Percentiles rank a stretch among this genome's conserved stretches.
Conservation (phyloP, 2,113 vertebrate genomes). For the Pollachius pollachius region DNA sequence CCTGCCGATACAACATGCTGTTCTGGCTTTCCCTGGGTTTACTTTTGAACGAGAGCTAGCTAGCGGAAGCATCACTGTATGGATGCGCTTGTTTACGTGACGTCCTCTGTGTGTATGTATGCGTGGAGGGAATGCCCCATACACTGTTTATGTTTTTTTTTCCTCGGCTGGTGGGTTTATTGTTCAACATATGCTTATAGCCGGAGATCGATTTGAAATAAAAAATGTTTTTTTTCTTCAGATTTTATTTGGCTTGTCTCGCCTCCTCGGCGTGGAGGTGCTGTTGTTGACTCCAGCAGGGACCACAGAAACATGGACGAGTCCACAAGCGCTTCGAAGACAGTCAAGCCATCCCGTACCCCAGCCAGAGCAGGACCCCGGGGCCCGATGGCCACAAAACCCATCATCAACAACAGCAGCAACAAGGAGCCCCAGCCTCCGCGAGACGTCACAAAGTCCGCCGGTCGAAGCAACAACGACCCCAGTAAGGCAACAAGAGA, state of each 20-base stretch:
- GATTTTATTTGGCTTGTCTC: conserved; percentile 30
- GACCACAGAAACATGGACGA: conserved; percentile 86
- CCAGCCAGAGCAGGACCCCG: conserved; percentile 78
- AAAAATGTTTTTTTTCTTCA: conserved; percentile 4
- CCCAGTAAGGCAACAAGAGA: conserved; percentile 75
- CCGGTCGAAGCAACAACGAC: conserved; percentile 71
- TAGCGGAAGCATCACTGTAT: neutral
- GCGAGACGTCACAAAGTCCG: conserved; percentile 73
- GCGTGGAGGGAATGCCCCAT: neutral
- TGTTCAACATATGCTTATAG: no score
- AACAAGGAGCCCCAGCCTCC: conserved; percentile 75
- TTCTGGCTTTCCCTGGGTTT: neutral
- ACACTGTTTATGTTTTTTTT: neutral
- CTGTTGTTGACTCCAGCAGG: conserved; percentile 51
- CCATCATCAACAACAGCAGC: conserved; percentile 14
- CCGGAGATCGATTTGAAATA: no score
- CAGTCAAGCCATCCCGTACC: conserved; percentile 76
- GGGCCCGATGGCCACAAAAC: conserved; percentile 68
- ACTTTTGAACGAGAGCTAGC: neutral
- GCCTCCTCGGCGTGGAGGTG: conserved; percentile 32
- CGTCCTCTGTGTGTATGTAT: neutral
- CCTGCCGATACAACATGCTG: neutral
- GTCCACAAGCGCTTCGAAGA: conserved; percentile 79
- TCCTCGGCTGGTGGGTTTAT: no score
- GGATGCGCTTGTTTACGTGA: neutral